Evolutionary conservation across 2,888 invertebrate species (phyloP), one percentile per base, ranked within the genome.

Genomic region (Pristionchus fissidentatus): DNA sequence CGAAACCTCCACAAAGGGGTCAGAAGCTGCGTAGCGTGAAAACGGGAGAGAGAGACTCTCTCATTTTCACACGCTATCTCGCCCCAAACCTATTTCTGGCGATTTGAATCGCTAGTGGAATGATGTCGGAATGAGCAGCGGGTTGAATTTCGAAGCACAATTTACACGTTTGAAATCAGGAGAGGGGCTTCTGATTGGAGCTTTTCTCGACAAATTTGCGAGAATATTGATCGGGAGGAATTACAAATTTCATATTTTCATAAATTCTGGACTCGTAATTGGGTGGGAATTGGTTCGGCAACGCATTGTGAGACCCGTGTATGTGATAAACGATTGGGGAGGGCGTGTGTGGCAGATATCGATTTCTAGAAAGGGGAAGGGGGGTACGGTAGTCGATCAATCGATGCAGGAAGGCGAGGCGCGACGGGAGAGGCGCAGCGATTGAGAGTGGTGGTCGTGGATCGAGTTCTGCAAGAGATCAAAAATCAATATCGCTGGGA

Each of bases 381-480:
- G n/a, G 43, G 70, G n/a, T 66, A 66, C 66, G 38, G 70, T 70
- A 70, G 60, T 29, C 41, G 70, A 26, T 70, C 70, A 70, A n/a
- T n/a, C n/a, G 10, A 19, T 15, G 26, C 70, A n/a, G 41, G 38
- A 3, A 10, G 13, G 55, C 22, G 55, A 55, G 8, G 43, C 43
- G 1, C 26, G 22, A 10, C 70, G 70, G n/a, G 38, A 41, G 0
- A 70, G 41, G 22, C 70, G 70, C 0, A 70, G 41, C 0, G 41
- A 70, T 32, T 43, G 70, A 5, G 41, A n/a, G n/a, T n/a, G 22
- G 4, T 19, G 70, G 2, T 70, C 70, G 41, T 26, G n/a, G 41
- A 70, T 38, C 10, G 70, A 70, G 13, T 70, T 70, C 70, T 70
- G 70, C 8, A 70, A 70, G n/a, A 70, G n/a, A 70, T 70, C 70